phyloP scores from a whole-genome alignment of 35 echinoderm and acorn worm species.

The Antedon bifida region DNA sequence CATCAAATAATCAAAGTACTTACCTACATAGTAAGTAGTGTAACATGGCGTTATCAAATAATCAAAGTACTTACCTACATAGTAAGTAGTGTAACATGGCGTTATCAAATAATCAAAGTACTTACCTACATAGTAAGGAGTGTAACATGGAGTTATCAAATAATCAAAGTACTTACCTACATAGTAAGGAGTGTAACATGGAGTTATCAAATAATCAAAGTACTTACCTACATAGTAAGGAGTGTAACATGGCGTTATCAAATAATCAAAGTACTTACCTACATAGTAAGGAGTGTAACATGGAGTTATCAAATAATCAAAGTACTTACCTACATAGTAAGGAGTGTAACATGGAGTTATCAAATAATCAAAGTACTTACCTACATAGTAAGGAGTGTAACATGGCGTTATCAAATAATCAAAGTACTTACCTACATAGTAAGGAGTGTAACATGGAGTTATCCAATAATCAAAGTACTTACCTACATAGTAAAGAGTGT shows the following conservation, averaged over 20 bases:
- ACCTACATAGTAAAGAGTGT: constrained; percentile 98
- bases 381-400: constrained; percentile 97
- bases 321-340: constrained; percentile 89
- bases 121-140: constrained; percentile 97
- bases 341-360: constrained; percentile 95
- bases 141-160: constrained; percentile 95
- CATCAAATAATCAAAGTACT: constrained; percentile 31
- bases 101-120: constrained; percentile 38
- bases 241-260: constrained; percentile 93
- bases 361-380: constrained; percentile 48
- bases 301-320: constrained; percentile 48
- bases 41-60: constrained; percentile 95
- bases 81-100: constrained; percentile 93
- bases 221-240: constrained; percentile 97
- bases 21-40: constrained; percentile 96
- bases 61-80: constrained; percentile 69
- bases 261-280: constrained; percentile 51
- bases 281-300: constrained; percentile 99
- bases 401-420: constrained; percentile 78
- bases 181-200: constrained; percentile 97
- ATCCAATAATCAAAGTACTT: constrained; percentile 29
- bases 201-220: constrained; percentile 34
- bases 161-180: constrained; percentile 63
- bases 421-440: constrained; percentile 82
- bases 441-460: constrained; percentile 94